A percentile compares a stretch with the other conserved stretches of the same genome.
phyloP scores from a whole-genome alignment of 2,797 vertebrate genomes.

The Smutsia temminckii region DNA sequence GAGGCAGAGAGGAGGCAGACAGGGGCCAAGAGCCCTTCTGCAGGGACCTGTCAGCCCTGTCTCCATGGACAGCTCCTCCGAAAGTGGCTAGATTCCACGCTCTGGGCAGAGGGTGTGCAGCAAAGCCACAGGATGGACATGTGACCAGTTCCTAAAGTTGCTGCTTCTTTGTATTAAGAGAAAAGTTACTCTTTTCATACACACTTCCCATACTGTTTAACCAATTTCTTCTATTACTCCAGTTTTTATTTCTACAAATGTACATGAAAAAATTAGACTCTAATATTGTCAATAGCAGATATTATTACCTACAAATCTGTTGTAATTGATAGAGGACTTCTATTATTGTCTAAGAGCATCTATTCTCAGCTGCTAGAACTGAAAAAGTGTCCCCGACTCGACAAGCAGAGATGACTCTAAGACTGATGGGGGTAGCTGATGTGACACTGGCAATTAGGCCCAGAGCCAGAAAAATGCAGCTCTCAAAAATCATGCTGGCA shows the following conservation, averaged over 20 bases:
- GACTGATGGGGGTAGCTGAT: background rate
- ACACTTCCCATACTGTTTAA: background rate
- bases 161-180: too few species aligned
- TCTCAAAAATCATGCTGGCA: background rate
- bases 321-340: background rate
- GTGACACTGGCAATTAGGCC: background rate
- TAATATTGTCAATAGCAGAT: background rate
- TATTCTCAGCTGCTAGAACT: too few species aligned
- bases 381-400: background rate
- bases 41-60: rapidly evolving
- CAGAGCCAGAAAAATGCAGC: background rate
- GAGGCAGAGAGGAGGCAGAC: too few species aligned
- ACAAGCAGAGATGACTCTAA: background rate
- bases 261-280: background rate
- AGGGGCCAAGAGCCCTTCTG: rapidly evolving
- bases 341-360: too few species aligned
- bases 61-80: too few species aligned
- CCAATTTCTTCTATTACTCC: background rate
- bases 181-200: background rate
- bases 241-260: background rate
- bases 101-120: rapidly evolving
- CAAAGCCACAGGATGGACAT: rapidly evolving
- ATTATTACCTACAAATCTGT: rapidly evolving
- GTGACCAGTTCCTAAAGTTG: background rate
- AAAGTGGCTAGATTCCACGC: background rate